Conservation (phyloP, 2,113 vertebrate species). For the Urocolius indicus region DNA sequence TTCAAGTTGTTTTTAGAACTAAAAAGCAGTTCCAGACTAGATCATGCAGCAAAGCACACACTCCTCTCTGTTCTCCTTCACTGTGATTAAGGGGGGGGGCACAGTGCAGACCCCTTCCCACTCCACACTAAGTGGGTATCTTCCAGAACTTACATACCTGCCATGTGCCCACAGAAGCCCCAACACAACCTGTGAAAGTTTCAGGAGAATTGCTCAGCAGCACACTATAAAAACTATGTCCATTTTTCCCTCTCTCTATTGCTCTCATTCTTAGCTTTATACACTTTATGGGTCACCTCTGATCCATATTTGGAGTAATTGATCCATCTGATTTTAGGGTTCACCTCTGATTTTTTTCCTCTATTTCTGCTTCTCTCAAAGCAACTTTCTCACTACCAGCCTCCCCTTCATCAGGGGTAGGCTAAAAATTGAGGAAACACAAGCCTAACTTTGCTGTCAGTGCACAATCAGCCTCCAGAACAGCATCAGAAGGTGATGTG, state of each 20-base stretch:
- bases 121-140: neutral
- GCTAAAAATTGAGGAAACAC: neutral
- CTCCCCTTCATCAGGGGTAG: neutral
- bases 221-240: rapidly evolving
- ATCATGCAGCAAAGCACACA: neutral
- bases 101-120: neutral
- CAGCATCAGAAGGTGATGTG: neutral
- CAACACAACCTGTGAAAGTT: neutral
- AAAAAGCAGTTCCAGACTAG: neutral
- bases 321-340: no score
- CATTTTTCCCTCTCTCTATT: neutral
- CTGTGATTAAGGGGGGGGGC: rapidly evolving
- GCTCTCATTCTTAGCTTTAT: neutral
- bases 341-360: neutral
- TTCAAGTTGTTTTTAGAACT: neutral
- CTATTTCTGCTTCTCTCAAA: neutral
- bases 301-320: no score
- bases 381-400: neutral
- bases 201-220: neutral
- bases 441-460: neutral
- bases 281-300: no score
- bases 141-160: neutral
- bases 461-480: neutral
- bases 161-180: neutral
- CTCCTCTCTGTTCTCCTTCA: rapidly evolving